Evolutionary conservation across 2,113 vertebrate genomes (phyloP).

Genomic region (Oreochromis spilurus): DNA sequence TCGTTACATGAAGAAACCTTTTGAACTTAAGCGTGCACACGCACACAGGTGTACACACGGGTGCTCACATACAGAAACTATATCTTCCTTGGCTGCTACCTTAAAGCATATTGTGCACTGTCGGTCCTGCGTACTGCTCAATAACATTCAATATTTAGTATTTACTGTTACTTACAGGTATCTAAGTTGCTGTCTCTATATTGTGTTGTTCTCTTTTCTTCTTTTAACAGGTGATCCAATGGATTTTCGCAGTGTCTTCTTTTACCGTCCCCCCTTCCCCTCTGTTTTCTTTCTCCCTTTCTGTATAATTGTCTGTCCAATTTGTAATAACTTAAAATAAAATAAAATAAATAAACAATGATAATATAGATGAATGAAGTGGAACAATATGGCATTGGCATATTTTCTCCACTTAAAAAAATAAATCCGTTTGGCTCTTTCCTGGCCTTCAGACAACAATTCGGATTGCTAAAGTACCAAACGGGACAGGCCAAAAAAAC

Average conservation of each 20-base stretch:
- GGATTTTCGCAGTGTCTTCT: background rate
- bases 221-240: background rate
- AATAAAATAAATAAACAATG: background rate
- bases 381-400: background rate
- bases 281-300: background rate
- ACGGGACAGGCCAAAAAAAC: background rate
- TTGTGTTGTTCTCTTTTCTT: background rate
- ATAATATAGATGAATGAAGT: background rate
- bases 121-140: background rate
- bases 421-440: background rate
- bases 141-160: background rate
- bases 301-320: background rate
- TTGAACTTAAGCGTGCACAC: background rate
- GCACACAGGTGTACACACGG: background rate
- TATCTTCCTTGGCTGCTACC: background rate
- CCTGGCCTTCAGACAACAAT: background rate
- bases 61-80: background rate
- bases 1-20: background rate
- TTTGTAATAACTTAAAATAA: background rate
- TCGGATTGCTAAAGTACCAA: background rate
- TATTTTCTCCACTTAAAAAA: background rate
- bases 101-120: background rate
- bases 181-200: background rate
- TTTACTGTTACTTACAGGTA: background rate
- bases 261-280: background rate